Percentiles rank a stretch among this genome's conserved stretches.
Evolutionary conservation across 2,113 vertebrate species (phyloP).

Genomic region (Perca fluviatilis): DNA sequence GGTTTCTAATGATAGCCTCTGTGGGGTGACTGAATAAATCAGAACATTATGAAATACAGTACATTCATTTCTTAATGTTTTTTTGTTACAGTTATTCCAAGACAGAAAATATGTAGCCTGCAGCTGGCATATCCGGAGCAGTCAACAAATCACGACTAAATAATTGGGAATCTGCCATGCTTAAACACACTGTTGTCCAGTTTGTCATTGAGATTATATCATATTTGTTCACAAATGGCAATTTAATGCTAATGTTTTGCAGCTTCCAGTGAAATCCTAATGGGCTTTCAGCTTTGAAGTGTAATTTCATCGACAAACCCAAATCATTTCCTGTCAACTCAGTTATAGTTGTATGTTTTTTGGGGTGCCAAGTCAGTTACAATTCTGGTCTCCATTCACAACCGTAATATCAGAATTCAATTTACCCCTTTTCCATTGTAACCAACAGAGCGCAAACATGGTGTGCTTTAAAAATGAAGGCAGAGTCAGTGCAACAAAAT

Average conservation of each 20-base stretch:
- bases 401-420: conserved; percentile 67
- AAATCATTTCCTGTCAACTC: conserved; percentile 54
- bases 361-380: conserved; percentile 52
- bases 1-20: conserved; percentile 50
- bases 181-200: conserved; percentile 57
- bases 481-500: conserved; percentile 27
- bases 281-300: conserved; percentile 60
- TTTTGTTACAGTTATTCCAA: conserved; percentile 12
- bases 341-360: conserved; percentile 54
- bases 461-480: conserved; percentile 26
- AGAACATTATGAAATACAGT: conserved; percentile 42
- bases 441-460: conserved; percentile 22
- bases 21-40: conserved; percentile 48
- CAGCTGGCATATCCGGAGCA: conserved; percentile 22
- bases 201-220: conserved; percentile 69
- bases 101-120: conserved; percentile 31
- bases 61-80: conserved; percentile 22
- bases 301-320: conserved; percentile 59
- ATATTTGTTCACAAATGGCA: conserved; percentile 66
- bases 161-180: conserved; percentile 53
- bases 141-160: conserved; percentile 57
- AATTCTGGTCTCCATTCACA: conserved; percentile 33
- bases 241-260: conserved; percentile 71
- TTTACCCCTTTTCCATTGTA: conserved; percentile 42
- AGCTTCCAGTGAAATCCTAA: conserved; percentile 61